phyloP scores from a whole-genome alignment of 2,113 vertebrate genomes.

The Tyto alba region DNA sequence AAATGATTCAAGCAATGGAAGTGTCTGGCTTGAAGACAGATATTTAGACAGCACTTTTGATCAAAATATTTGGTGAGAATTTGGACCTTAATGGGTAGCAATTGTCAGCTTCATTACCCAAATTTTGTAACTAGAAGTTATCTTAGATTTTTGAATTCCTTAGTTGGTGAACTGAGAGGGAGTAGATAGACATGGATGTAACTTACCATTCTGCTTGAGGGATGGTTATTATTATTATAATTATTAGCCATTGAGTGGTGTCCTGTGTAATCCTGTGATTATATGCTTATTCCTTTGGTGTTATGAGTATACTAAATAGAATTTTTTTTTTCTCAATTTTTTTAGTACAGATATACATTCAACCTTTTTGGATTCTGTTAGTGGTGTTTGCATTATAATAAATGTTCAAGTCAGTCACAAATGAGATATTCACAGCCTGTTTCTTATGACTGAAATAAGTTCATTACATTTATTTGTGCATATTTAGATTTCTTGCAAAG shows the following conservation, averaged over 20 bases:
- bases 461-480: neutral
- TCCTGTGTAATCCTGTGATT: neutral
- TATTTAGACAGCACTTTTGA: neutral
- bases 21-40: neutral
- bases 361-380: neutral
- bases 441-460: neutral
- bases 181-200: neutral
- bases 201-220: neutral
- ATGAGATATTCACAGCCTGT: neutral
- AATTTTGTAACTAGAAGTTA: neutral
- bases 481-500: neutral
- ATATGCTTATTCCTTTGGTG: neutral
- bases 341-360: neutral
- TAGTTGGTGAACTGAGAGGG: neutral
- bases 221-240: too few species aligned
- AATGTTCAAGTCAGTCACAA: neutral
- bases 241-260: neutral
- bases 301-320: neutral
- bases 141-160: neutral
- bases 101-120: neutral
- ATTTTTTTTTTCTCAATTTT: neutral
- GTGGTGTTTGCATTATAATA: neutral
- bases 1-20: neutral
- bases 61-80: neutral
- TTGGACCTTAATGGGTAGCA: neutral